Conservation (phyloP, 2,888 invertebrate genomes). For the Patella pellucida region DNA sequence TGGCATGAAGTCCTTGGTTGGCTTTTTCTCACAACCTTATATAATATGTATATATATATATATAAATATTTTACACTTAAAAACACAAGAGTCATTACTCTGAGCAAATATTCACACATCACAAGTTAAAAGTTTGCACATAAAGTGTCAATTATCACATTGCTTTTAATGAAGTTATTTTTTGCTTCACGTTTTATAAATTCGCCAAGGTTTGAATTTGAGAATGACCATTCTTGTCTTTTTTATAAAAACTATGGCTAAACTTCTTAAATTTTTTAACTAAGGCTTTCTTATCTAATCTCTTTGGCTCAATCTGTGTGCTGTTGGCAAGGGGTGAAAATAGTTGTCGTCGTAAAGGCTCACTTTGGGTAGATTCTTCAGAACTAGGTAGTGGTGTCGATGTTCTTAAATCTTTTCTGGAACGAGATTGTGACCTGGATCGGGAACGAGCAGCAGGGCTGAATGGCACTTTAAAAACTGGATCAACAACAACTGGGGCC, state of each 20-base stretch:
- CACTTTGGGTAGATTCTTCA: conserved; percentile 38
- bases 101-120: too few species aligned
- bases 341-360: conserved; percentile 48
- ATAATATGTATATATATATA: too few species aligned
- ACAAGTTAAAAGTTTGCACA: too few species aligned
- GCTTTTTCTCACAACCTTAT: too few species aligned
- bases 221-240: conserved; percentile 44
- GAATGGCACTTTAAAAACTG: conserved; percentile 32
- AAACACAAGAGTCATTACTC: too few species aligned
- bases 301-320: conserved; percentile 41
- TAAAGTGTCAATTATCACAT: too few species aligned
- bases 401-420: conserved; percentile 43
- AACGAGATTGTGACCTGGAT: not conserved
- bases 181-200: conserved; percentile 36
- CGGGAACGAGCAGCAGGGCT: conserved; percentile 26
- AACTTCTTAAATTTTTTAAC: conserved; percentile 59
- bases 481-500: conserved; percentile 33
- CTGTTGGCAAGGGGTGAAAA: conserved; percentile 40
- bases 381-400: conserved; percentile 43
- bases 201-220: conserved; percentile 59
- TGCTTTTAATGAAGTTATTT: not conserved
- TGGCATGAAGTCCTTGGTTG: too few species aligned
- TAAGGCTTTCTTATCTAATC: conserved; percentile 60
- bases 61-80: too few species aligned
- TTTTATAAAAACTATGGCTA: conserved; percentile 55